A percentile compares a stretch with the other conserved stretches of the same genome.
phyloP scores from a whole-genome alignment of 2,113 vertebrate genomes.

The Taxidea taxus region DNA sequence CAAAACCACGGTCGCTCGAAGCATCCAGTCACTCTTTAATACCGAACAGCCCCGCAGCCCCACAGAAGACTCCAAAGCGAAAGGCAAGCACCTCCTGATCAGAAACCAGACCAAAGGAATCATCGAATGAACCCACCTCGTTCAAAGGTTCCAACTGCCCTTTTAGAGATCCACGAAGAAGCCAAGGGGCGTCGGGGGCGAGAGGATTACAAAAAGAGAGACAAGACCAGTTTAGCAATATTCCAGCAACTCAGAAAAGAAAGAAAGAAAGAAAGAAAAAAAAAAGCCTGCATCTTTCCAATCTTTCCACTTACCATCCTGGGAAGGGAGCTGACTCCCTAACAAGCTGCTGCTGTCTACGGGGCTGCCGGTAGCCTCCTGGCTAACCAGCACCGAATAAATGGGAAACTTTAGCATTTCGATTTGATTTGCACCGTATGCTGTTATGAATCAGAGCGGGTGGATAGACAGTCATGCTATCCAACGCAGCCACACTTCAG shows the following conservation, averaged over 20 bases:
- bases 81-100: conserved; percentile 72
- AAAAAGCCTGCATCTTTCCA: conserved; percentile 37
- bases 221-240: conserved; percentile 85
- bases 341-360: conserved; percentile 59
- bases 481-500: conserved; percentile 69
- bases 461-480: conserved; percentile 69
- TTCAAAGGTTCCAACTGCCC: conserved; percentile 95
- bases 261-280: background rate
- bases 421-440: conserved; percentile 72
- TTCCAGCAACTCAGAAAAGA: conserved; percentile 70
- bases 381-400: conserved; percentile 73
- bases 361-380: conserved; percentile 53
- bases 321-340: conserved; percentile 66
- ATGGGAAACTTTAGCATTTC: conserved; percentile 73
- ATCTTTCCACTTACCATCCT: conserved; percentile 64
- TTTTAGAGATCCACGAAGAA: conserved; percentile 87
- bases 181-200: conserved; percentile 44
- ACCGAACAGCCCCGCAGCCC: conserved; percentile 63
- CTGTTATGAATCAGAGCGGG: conserved; percentile 75
- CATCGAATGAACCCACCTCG: conserved; percentile 88
- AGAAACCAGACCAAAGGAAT: conserved; percentile 71
- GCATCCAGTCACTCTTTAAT: background rate
- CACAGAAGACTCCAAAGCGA: conserved; percentile 60
- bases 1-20: background rate
- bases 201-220: conserved; percentile 67